Evolutionary conservation across 1,140 invertebrate genomes (phyloP), one percentile per base, ranked within the genome.

Genomic region (Gonioctena quinquepunctata): DNA sequence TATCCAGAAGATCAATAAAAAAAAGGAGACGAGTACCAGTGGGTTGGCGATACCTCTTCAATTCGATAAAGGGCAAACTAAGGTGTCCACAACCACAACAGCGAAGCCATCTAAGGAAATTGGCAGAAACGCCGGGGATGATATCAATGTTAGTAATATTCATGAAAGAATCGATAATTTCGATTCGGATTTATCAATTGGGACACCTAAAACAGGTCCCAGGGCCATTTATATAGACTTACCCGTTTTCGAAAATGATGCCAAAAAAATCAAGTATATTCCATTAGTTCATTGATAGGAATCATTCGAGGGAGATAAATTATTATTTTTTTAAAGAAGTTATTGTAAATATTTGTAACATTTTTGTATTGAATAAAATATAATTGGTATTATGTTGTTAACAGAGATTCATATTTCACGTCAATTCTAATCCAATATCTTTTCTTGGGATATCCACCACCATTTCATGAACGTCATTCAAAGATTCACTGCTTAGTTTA

Each of bases 141-240:
- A 76, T 23, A n/a, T 56, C 4, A 50, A 64, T 49, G 68, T 57
- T 42, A 48, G 60, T 25, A 64, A 63, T 18, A 50, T 50, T 52
- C n/a, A 52, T n/a, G 59, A n/a, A 11, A 57, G 57, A 13, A 18
- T 69, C 42, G 65, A 48, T 23, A 68, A 66, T 49, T 66, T 69
- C 18, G 59, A 54, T 25, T 13, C 13, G 13, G 33, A n/a, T 42
- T n/a, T 13, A 2, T 11, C 68, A 19, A 66, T 33, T 28, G 23
- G 42, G 19, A n/a, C 57, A 27, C 61, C 52, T n/a, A 66, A n/a
- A 49, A 57, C 59, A 28, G 66, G 70, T 22, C 71, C 73, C 33
- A 77, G 74, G 56, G 71, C 66, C 7, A 78, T 83, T 57, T 83
- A 78, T 61, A 74, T 83, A 18, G 73, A 81, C 71, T 73, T 83